Evolutionary conservation across 2,888 invertebrate genomes (phyloP).

Genomic region (Zootermopsis nevadensis): DNA sequence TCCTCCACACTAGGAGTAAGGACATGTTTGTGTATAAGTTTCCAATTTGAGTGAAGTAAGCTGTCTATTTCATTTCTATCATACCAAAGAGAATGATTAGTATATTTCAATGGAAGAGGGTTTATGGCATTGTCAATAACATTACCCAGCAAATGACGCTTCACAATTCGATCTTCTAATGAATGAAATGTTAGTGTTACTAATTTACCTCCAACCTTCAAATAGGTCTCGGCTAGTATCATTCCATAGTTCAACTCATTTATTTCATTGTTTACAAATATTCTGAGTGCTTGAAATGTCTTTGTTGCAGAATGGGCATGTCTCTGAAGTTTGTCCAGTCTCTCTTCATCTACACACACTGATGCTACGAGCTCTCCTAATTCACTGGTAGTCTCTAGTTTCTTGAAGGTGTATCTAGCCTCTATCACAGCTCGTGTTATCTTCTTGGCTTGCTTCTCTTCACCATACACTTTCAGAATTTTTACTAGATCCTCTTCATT

Average conservation of each 20-base stretch:
- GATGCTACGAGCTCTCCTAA: conserved; percentile 79
- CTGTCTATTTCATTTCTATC: conserved; percentile 71
- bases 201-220: conserved; percentile 82
- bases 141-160: conserved; percentile 86
- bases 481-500: conserved; percentile 81
- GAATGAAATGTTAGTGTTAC: conserved; percentile 92
- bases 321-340: conserved; percentile 79
- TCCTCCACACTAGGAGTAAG: conserved; percentile 79
- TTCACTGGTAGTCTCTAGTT: conserved; percentile 84
- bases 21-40: conserved; percentile 83
- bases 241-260: conserved; percentile 94
- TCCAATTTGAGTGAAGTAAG: conserved; percentile 78
- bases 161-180: conserved; percentile 92
- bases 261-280: conserved; percentile 96
- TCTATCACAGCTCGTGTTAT: conserved; percentile 90
- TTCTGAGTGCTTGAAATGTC: conserved; percentile 92
- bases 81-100: conserved; percentile 70
- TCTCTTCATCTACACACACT: conserved; percentile 67
- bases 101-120: conserved; percentile 77
- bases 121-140: conserved; percentile 78
- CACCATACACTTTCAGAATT: conserved; percentile 92
- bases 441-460: conserved; percentile 87
- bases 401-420: conserved; percentile 79
- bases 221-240: conserved; percentile 77
- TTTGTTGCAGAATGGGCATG: conserved; percentile 88